These are phyloP conservation scores for Brachylomia viminalis DNA, from an alignment of 2,888 invertebrate species.

Conservation along the genomic window DNA sequence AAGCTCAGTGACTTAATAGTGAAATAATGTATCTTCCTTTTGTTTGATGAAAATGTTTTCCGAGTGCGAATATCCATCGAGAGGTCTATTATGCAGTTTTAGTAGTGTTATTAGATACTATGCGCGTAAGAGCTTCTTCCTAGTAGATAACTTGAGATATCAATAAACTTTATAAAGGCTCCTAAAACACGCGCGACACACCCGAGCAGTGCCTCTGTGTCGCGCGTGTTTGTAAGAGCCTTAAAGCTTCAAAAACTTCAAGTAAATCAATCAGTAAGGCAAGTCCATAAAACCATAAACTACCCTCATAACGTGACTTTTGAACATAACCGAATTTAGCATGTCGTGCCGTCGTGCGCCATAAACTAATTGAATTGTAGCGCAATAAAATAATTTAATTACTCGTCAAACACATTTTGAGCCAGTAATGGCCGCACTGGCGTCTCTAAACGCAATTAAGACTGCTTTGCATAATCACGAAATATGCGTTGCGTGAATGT, in stretches of 20 bases:
- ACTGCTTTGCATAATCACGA: conserved; percentile 85
- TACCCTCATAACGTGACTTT: conserved; percentile 59
- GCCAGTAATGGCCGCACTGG: conserved; percentile 75
- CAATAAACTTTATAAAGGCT: conserved; percentile 24
- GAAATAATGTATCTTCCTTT: neutral
- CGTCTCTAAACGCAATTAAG: conserved; percentile 82
- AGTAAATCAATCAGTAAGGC: conserved; percentile 40
- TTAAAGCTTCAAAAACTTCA: conserved; percentile 23
- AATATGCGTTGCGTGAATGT: conserved; percentile 70
- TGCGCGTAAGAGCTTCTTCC: neutral
- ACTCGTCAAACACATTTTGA: conserved; percentile 86
- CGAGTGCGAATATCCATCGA: neutral
- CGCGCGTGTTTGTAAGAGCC: no score
- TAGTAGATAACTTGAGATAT: neutral
- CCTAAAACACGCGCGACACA: no score
- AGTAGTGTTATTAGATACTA: neutral
- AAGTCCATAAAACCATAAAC: conserved; percentile 51
- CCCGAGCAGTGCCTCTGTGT: no score
- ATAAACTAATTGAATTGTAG: conserved; percentile 82
- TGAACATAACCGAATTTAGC: conserved; percentile 70
- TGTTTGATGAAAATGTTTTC: neutral
- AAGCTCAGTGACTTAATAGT: neutral
- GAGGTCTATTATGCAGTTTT: neutral
- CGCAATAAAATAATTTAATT: conserved; percentile 87
- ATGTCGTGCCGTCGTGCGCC: conserved; percentile 74